Evolutionary conservation across 2,797 vertebrate species (phyloP), one percentile per base, ranked within the genome.

Genomic region (Melopsittacus undulatus): DNA sequence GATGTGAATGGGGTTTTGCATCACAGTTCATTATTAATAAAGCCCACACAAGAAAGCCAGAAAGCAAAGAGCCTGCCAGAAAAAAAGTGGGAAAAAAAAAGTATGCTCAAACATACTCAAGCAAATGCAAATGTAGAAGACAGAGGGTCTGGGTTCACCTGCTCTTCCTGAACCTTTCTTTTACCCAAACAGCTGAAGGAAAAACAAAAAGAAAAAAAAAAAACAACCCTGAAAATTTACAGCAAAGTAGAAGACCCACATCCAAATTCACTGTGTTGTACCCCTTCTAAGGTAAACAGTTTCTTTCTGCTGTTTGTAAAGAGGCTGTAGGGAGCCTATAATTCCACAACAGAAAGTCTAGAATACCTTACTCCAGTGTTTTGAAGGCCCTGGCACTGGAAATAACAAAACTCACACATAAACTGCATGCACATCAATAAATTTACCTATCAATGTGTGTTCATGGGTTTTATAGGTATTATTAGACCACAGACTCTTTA

Each of bases 401-500:
- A 93, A 75, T 11, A 52, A 0, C 9, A 68, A 81, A 95, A 69
- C 6, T 61, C 29, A 48, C 26, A 70, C 19, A 43, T 2, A 63
- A 34, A 48, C 5, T 0, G 2, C 42, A 73, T 19, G 14, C 0
- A 1, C 6, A 30, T 24, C 45, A 70, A 45, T 14, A 83, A 85
- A 91, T 72, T 3, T 19, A 43, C 0, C 0, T 46, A 27, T 7
- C 74, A 75, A 83, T 29, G 3, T 40, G 36, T 24, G 17, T 64
- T 61, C 8, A 34, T n/a, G 61, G 11, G 29, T 64, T 69, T 57
- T 56, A n/a, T 16, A 78, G 26, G 5, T 59, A 49, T 59, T 63
- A 24, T 23, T 49, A 74, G 26, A 74, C 20, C 7, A 26, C 4
- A 78, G 27, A 27, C 7, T 75, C 16, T 7, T 45, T 46, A 16